Percentiles rank a stretch among this genome's conserved stretches.
phyloP scores from a whole-genome alignment of 2,888 invertebrate species.

The Rotaria sp. region DNA sequence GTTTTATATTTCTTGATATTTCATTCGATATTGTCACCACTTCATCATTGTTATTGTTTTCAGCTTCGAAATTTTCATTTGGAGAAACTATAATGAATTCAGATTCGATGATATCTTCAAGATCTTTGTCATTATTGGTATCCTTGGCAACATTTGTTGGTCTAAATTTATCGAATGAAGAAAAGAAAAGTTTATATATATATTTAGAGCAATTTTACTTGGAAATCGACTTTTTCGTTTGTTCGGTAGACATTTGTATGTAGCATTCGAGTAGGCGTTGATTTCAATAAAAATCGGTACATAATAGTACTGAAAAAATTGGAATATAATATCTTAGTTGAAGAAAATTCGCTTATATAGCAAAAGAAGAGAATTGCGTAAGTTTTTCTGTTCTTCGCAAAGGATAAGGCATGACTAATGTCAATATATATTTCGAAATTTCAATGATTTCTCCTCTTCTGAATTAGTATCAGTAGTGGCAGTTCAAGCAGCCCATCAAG shows the following conservation, averaged over 20 bases:
- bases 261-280: not conserved
- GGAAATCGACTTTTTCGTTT: not conserved
- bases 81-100: too few species aligned
- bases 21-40: too few species aligned
- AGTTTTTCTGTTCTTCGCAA: not conserved
- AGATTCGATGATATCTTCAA: too few species aligned
- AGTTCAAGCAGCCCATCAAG: too few species aligned
- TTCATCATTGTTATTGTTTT: too few species aligned
- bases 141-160: not conserved
- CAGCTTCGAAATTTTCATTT: too few species aligned
- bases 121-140: not conserved
- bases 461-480: too few species aligned
- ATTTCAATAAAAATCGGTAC: not conserved
- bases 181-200: not conserved
- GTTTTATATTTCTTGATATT: not conserved
- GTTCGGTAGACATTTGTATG: not conserved
- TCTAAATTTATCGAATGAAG: not conserved
- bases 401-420: not conserved
- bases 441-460: too few species aligned
- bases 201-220: not conserved
- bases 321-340: not conserved
- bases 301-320: not conserved
- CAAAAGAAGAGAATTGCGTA: not conserved
- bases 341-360: not conserved
- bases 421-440: not conserved